A percentile compares a stretch with the other conserved stretches of the same genome.
Conservation (phyloP, 1,140 invertebrate species). For the Coelopa frigida region DNA sequence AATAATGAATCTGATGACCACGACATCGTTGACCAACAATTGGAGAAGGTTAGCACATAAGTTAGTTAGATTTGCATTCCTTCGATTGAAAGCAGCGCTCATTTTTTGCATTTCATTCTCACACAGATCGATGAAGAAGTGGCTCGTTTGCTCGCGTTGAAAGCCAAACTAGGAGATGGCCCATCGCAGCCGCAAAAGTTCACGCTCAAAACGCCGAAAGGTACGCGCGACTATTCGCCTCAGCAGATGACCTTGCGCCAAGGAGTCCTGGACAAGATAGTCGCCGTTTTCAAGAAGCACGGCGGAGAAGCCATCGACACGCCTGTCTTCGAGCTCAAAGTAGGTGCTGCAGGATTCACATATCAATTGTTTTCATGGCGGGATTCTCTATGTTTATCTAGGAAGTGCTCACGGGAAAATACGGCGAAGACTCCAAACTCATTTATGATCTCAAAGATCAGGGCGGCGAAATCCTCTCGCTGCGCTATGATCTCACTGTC, state of each 20-base stretch:
- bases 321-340: conserved; percentile 97
- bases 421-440: conserved; percentile 98
- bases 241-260: conserved; percentile 90
- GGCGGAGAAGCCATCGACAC: conserved; percentile 99
- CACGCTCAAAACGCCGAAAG: conserved; percentile 87
- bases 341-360: no score
- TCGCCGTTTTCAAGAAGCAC: conserved; percentile 88
- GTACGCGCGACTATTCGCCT: conserved; percentile 91
- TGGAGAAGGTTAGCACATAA: conserved; percentile 42
- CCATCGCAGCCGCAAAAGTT: conserved; percentile 61
- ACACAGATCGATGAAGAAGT: conserved; percentile 73
- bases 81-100: not conserved
- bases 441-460: conserved; percentile 99
- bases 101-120: conserved; percentile 9
- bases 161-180: conserved; percentile 62
- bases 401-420: conserved; percentile 98
- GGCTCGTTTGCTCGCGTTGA: conserved; percentile 68
- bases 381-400: conserved; percentile 45
- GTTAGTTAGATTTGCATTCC: conserved; percentile 11
- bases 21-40: no score
- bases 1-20: conserved; percentile 21
- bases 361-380: not conserved
- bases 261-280: conserved; percentile 82
- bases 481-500: conserved; percentile 87
- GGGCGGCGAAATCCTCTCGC: conserved; percentile 90